Conservation (phyloP, 1,140 invertebrate species). For the Ceratosolen fusciceps region DNA sequence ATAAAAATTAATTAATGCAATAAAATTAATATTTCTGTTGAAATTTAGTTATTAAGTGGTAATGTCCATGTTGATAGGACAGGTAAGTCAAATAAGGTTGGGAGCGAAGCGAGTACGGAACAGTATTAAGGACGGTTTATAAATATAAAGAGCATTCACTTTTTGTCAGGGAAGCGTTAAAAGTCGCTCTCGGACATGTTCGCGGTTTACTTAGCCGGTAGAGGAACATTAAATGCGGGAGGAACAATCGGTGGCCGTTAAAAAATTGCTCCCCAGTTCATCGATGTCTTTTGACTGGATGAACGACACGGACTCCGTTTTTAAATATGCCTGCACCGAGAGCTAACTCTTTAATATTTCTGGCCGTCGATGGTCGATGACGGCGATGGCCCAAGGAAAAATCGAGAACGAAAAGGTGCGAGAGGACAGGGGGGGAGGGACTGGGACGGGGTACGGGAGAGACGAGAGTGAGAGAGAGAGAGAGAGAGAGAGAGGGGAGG, state of each 20-base stretch:
- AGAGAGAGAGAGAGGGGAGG: neutral
- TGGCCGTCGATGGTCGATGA: neutral
- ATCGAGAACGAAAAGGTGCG: neutral
- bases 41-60: constrained; percentile 1
- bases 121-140: neutral
- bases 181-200: neutral
- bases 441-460: too few relatives aligned
- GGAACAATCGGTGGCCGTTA: neutral
- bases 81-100: neutral
- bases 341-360: constrained; percentile 4
- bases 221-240: neutral
- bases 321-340: neutral
- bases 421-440: neutral
- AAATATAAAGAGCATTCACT: neutral
- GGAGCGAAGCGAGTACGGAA: neutral
- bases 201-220: constrained; percentile 1
- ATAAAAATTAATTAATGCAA: too few relatives aligned
- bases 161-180: neutral
- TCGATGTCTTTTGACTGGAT: neutral
- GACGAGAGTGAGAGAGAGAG: neutral
- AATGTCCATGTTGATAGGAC: neutral
- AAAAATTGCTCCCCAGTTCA: neutral
- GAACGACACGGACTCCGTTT: neutral
- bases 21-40: neutral
- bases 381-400: neutral